Evolutionary conservation across 2,888 invertebrate genomes (phyloP).

Genomic region (Agapostemon virescens): DNA sequence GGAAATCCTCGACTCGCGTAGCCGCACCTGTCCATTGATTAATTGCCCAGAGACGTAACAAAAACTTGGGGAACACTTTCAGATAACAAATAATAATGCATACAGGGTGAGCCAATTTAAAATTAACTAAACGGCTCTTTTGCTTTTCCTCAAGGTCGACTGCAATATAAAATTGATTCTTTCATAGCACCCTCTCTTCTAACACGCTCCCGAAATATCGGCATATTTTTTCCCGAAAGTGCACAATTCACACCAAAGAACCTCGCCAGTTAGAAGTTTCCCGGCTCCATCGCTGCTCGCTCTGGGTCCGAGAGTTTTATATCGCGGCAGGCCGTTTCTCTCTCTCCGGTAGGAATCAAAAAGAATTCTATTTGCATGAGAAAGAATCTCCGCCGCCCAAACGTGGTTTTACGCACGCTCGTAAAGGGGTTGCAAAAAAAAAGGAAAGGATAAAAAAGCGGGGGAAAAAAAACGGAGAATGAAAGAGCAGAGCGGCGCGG

Average conservation of each 20-base stretch:
- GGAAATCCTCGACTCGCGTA: constrained; percentile 5
- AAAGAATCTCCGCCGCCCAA: constrained; percentile 51
- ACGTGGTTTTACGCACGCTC: constrained; percentile 51
- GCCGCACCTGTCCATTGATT: constrained; percentile 26
- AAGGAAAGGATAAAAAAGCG: too few relatives aligned
- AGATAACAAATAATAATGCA: neutral
- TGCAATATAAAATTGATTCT: too few relatives aligned
- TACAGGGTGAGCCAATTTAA: too few relatives aligned
- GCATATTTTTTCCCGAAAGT: neutral
- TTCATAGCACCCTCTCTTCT: too few relatives aligned
- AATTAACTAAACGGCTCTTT: too few relatives aligned
- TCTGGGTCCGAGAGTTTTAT: constrained; percentile 12
- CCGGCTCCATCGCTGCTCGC: neutral
- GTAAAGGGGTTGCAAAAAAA: constrained; percentile 38
- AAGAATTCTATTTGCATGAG: constrained; percentile 59
- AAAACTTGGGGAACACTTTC: neutral
- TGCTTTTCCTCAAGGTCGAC: too few relatives aligned
- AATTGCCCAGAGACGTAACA: neutral
- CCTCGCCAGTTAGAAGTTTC: neutral
- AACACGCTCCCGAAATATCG: neutral
- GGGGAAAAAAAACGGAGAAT: neutral
- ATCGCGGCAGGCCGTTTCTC: constrained; percentile 2
- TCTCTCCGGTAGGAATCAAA: constrained; percentile 43
- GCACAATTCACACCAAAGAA: neutral
- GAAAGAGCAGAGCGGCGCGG: neutral